phyloP scores from a whole-genome alignment of 1,140 invertebrate genomes.

The Battus philenor region DNA sequence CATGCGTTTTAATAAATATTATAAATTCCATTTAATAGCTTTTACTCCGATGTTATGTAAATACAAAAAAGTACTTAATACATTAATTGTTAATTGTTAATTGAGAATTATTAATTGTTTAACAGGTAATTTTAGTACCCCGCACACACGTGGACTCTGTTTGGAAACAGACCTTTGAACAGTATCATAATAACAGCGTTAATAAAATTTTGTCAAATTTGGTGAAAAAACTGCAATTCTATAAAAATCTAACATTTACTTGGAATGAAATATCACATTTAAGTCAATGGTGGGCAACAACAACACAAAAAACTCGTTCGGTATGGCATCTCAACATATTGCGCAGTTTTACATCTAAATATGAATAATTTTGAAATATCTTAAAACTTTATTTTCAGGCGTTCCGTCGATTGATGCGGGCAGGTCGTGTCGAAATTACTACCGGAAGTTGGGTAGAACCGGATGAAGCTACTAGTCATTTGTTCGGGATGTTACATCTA shows the following conservation, averaged over 20 bases:
- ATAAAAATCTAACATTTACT: slow-evolving; percentile 90
- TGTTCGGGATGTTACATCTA: slow-evolving; percentile 94
- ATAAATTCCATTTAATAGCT: no score
- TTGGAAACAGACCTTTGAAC: slow-evolving; percentile 50
- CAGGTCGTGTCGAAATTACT: slow-evolving; percentile 89
- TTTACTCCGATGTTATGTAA: no score
- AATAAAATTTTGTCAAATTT: slow-evolving; percentile 78
- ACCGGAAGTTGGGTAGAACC: slow-evolving; percentile 97
- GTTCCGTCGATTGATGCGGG: slow-evolving; percentile 81
- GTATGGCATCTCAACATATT: slow-evolving; percentile 36
- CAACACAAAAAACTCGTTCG: slow-evolving; percentile 40
- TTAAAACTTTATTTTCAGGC: slow-evolving; percentile 56
- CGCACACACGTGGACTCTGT: slow-evolving; percentile 43
- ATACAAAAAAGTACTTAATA: no score
- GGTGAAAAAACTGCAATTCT: slow-evolving; percentile 86
- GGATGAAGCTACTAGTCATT: slow-evolving; percentile 91
- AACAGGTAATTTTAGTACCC: slow-evolving; percentile 53
- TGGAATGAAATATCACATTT: slow-evolving; percentile 96
- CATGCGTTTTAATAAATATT: no score
- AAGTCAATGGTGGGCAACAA: slow-evolving; percentile 90
- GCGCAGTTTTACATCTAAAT: no score
- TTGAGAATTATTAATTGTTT: slow-evolving; percentile 16
- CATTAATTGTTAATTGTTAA: no score
- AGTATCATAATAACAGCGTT: slow-evolving; percentile 41
- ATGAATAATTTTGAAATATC: no score